Evolutionary conservation across 2,888 invertebrate genomes (phyloP), one percentile per base, ranked within the genome.

Genomic region (Hyposoter didymator): DNA sequence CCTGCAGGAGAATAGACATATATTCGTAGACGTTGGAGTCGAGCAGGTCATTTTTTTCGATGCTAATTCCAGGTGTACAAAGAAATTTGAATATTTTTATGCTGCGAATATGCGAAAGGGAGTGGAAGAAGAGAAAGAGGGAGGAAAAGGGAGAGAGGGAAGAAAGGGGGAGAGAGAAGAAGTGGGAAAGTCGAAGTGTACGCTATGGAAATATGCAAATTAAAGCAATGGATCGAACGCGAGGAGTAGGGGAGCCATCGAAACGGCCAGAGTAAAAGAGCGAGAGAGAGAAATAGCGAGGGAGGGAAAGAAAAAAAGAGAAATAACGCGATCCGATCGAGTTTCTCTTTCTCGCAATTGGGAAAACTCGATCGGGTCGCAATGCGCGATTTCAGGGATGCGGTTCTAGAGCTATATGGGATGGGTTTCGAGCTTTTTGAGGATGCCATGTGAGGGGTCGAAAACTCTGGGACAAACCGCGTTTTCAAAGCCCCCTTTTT

Each of bases 141-240:
- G 28, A 39, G 32, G 19, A 70, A 75, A 35, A 47, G 67, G 39
- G n/a, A 39, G 39, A 39, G 28, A 55, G 22, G 17, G 28, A 5
- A 52, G 35, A 28, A 47, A 12, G 55, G 39, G 62, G 14, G 62
- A 59, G 1, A 55, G 28, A 52, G 43, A 14, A 22, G 39, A 52
- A 35, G 72, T 32, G 49, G 35, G 22, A 52, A 78, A 55, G 67
- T 69, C 62, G 76, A 64, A 84, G 81, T 62, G 79, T 28, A 28
- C 69, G 72, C 39, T 84, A 45, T 64, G 64, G 73, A 76, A 74
- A 74, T 88, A 91, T 91, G 91, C 90, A 91, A 91, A 92, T 91
- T 87, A 88, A 89, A 78, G 88, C 86, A 89, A 85, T 86, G 88
- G 89, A 88, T 90, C 87, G 89, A 87, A 89, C 84, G 82, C 82